Conservation (phyloP, 2,888 invertebrate genomes). For the Rhagium mordax region DNA sequence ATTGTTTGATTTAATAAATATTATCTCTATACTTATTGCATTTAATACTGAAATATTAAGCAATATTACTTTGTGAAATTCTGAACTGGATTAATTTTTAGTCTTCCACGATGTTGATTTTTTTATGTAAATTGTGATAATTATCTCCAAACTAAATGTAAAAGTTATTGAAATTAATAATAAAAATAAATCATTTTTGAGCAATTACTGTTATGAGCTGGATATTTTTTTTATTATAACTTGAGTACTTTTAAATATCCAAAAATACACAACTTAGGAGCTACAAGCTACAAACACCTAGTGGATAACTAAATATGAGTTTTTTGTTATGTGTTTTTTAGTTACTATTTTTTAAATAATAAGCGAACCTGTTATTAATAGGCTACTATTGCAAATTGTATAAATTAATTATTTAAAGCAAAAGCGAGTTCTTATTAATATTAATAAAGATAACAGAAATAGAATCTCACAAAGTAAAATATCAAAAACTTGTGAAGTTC, state of each 20-base stretch:
- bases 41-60: slow-evolving; percentile 26
- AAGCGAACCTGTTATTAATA: not conserved
- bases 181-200: not conserved
- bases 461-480: slow-evolving; percentile 43
- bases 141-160: slow-evolving; percentile 3
- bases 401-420: not conserved
- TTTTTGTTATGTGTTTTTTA: too few relatives aligned
- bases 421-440: not conserved
- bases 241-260: too few relatives aligned
- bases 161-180: too few relatives aligned
- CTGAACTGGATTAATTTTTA: not conserved
- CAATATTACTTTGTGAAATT: slow-evolving; percentile 41
- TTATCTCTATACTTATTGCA: slow-evolving; percentile 34
- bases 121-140: slow-evolving; percentile 2
- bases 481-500: not conserved
- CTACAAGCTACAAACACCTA: too few relatives aligned
- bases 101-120: not conserved
- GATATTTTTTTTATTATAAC: too few relatives aligned
- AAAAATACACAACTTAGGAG: too few relatives aligned
- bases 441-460: not conserved
- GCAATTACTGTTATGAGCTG: too few relatives aligned
- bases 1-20: slow-evolving; percentile 37
- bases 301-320: too few relatives aligned
- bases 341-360: too few relatives aligned
- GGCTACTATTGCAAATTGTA: not conserved